Conservation (phyloP, 2,113 vertebrate genomes). For the Mastomys coucha region DNA sequence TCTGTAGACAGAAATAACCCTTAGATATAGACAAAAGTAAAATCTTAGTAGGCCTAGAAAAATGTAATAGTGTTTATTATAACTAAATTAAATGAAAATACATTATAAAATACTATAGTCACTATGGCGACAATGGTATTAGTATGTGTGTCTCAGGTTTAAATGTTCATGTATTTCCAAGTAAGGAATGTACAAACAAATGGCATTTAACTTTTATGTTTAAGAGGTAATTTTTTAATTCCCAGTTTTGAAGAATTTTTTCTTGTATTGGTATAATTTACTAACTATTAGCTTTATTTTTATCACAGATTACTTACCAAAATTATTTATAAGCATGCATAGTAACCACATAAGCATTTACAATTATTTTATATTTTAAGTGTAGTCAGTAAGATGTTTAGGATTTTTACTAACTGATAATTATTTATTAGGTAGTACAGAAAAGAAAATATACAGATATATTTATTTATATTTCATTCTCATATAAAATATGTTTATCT, state of each 20-base stretch:
- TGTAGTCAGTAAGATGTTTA: slow-evolving; percentile 21
- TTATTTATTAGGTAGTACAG: neutral
- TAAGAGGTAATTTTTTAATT: slow-evolving; percentile 20
- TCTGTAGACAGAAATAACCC: neutral
- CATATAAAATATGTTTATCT: slow-evolving; percentile 15
- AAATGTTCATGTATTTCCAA: neutral
- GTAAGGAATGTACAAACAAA: neutral
- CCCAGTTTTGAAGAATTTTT: neutral
- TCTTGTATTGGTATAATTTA: neutral
- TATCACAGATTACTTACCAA: slow-evolving; percentile 6
- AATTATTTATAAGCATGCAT: neutral
- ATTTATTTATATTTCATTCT: neutral
- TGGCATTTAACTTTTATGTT: neutral
- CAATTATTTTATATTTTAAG: slow-evolving; percentile 32
- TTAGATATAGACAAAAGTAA: neutral
- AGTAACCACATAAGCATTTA: neutral
- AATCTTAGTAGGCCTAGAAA: neutral
- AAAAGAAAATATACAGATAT: neutral
- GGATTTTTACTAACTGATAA: neutral
- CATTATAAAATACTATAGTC: neutral
- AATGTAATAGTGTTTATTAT: neutral
- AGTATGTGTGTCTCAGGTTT: neutral
- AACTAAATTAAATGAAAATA: slow-evolving; percentile 7
- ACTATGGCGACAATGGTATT: neutral
- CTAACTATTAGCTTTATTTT: neutral